Percentiles rank a stretch among this genome's conserved stretches.
Conservation (phyloP, 2,888 invertebrate genomes). For the Keiferia lycopersicella region DNA sequence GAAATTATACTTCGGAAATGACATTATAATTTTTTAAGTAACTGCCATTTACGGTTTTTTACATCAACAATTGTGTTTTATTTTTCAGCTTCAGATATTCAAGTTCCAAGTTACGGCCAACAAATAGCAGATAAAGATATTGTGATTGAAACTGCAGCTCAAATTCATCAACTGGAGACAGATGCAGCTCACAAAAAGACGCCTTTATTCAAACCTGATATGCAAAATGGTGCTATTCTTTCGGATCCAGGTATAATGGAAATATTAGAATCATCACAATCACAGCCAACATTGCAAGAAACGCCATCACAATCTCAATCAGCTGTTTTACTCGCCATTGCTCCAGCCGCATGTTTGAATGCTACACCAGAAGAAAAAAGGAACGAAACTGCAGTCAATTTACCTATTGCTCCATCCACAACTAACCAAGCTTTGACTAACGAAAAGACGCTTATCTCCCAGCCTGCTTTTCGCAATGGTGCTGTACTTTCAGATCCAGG, state of each 20-base stretch:
- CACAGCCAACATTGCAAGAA: neutral
- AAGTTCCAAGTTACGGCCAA: neutral
- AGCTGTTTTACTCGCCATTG: neutral
- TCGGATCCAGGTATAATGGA: neutral
- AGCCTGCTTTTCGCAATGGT: neutral
- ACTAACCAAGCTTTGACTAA: neutral
- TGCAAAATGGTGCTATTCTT: neutral
- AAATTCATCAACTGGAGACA: neutral
- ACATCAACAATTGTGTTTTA: neutral
- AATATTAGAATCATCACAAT: conserved; percentile 2
- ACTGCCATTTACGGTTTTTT: neutral
- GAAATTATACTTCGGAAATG: neutral
- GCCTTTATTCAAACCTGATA: neutral
- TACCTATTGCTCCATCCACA: neutral
- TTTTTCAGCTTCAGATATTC: neutral
- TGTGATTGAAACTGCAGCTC: neutral
- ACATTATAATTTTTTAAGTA: neutral
- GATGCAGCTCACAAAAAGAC: too few relatives aligned
- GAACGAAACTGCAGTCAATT: neutral
- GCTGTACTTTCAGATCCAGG: conserved; percentile 10
- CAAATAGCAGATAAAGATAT: neutral
- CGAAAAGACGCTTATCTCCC: neutral
- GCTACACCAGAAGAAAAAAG: neutral
- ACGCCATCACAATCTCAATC: neutral
- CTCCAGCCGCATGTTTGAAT: too few relatives aligned